Conservation (phyloP, 2,797 vertebrate species). For the Syndactyla subalaris region DNA sequence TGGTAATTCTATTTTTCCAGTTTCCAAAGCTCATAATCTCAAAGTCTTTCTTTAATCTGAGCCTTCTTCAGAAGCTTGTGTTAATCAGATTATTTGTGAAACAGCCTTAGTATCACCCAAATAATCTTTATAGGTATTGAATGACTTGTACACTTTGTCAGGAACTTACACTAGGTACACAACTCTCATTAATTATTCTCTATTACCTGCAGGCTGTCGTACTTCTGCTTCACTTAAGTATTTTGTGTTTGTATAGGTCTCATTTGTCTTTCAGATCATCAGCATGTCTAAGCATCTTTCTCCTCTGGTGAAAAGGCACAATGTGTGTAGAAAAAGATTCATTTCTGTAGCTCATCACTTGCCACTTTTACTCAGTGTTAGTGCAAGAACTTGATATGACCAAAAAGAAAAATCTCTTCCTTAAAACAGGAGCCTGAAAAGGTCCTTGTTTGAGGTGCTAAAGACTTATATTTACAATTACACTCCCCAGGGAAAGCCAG, state of each 20-base stretch:
- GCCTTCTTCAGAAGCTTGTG: slow-evolving; percentile 33
- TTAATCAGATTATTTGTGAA: slow-evolving; percentile 65
- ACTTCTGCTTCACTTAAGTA: slow-evolving; percentile 1
- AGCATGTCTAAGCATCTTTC: not conserved
- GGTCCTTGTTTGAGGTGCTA: not conserved
- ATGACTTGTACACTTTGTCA: slow-evolving; percentile 9
- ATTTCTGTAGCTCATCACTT: slow-evolving; percentile 32
- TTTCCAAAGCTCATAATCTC: slow-evolving; percentile 58
- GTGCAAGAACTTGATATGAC: not conserved
- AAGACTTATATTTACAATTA: not conserved
- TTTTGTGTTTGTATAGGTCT: not conserved
- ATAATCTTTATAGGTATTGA: slow-evolving; percentile 23
- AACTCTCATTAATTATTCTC: not conserved
- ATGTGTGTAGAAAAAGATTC: slow-evolving; percentile 44
- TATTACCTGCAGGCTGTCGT: not conserved
- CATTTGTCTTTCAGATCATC: slow-evolving; percentile 48
- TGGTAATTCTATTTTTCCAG: slow-evolving; percentile 67
- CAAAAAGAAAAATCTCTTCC: slow-evolving; percentile 3
- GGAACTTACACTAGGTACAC: not conserved
- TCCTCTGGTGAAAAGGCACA: slow-evolving; percentile 24
- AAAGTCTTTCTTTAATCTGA: slow-evolving; percentile 49
- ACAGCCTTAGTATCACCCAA: slow-evolving; percentile 28
- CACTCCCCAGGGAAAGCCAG: not conserved
- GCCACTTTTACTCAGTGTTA: slow-evolving; percentile 11
- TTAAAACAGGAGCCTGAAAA: not conserved